A percentile compares a stretch with the other conserved stretches of the same genome.
Conservation (phyloP, 2,888 invertebrate species). For the Metacarcinus magister region DNA sequence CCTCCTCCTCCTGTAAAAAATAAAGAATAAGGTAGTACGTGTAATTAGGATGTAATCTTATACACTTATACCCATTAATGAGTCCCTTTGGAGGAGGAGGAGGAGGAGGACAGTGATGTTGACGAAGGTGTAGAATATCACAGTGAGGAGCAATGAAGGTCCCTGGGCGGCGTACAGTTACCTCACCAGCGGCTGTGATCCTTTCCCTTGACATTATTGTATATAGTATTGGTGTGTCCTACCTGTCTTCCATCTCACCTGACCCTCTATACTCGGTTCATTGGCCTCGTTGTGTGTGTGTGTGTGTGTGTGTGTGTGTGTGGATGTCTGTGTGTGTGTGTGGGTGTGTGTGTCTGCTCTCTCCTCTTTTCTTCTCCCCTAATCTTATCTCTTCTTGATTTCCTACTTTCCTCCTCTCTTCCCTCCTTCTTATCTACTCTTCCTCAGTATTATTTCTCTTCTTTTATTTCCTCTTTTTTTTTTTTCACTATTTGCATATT, state of each 20-base stretch:
- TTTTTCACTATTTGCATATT: neutral
- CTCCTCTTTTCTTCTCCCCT: neutral
- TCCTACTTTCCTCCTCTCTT: neutral
- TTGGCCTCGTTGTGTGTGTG: neutral
- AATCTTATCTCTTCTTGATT: neutral
- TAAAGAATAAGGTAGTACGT: no score
- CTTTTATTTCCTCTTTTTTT: neutral
- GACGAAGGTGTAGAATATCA: neutral
- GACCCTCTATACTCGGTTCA: neutral
- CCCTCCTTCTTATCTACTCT: neutral
- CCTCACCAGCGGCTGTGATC: neutral
- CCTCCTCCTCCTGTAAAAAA: neutral
- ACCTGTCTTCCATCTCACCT: neutral
- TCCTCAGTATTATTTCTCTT: neutral
- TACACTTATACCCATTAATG: neutral
- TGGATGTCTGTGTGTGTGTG: neutral
- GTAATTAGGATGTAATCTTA: no score
- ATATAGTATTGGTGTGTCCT: neutral
- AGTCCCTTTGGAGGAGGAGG: neutral
- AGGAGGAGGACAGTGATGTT: neutral
- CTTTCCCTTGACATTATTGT: neutral
- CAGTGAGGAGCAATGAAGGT: neutral
- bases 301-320: neutral
- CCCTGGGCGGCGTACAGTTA: neutral
- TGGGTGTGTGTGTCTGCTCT: neutral